A percentile compares a stretch with the other conserved stretches of the same genome.
phyloP scores from a whole-genome alignment of 2,888 invertebrate genomes.

The Watsonalla cultraria region DNA sequence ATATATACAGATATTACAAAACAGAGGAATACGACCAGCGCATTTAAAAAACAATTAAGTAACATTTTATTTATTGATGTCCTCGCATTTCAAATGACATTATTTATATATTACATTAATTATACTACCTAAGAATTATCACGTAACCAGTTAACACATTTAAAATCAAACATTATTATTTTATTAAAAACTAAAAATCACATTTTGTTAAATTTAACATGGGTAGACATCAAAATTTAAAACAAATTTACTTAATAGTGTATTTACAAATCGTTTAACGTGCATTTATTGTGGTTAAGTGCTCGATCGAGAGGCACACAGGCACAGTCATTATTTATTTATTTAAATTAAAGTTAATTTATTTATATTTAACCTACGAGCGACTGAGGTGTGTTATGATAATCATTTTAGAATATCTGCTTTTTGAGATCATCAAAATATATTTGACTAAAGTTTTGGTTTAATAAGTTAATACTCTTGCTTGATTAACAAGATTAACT shows the following conservation, averaged over 20 bases:
- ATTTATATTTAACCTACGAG: slow-evolving; percentile 23
- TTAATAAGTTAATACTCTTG: background rate
- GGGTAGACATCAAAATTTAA: too few relatives aligned
- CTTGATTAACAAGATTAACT: background rate
- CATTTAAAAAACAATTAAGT: slow-evolving; percentile 23
- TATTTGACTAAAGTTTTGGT: background rate
- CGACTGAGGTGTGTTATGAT: background rate
- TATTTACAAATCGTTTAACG: slow-evolving; percentile 22
- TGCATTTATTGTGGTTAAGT: slow-evolving; percentile 60
- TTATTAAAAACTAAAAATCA: too few relatives aligned
- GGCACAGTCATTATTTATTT: slow-evolving; percentile 61
- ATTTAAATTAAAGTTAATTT: slow-evolving; percentile 19
- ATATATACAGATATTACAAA: slow-evolving; percentile 35
- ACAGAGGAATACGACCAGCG: slow-evolving; percentile 51
- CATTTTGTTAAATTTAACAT: too few relatives aligned
- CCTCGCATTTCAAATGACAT: background rate
- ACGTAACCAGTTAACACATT: too few relatives aligned
- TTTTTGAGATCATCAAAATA: background rate
- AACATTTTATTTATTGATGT: background rate
- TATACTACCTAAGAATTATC: too few relatives aligned
- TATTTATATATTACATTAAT: background rate
- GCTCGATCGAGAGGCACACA: slow-evolving; percentile 69
- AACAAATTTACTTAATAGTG: slow-evolving; percentile 12
- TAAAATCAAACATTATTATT: too few relatives aligned
- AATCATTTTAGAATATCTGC: background rate